phyloP scores from a whole-genome alignment of 2,113 vertebrate genomes.

The Lampris incognitus region DNA sequence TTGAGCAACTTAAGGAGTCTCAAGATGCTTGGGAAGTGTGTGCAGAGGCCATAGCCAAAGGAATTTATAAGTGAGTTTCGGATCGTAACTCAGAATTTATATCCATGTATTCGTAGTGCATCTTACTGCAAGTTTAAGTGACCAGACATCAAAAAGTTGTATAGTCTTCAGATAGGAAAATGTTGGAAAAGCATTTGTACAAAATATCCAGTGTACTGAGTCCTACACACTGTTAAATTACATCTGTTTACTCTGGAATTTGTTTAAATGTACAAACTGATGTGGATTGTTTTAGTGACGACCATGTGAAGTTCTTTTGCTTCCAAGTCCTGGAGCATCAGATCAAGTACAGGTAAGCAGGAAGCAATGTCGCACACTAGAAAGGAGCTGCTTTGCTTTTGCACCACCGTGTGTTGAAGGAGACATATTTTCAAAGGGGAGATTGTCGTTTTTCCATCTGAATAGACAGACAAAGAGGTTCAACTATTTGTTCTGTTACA shows the following conservation, averaged over 20 bases:
- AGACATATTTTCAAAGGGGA: background rate
- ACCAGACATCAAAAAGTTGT: no score
- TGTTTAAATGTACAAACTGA: background rate
- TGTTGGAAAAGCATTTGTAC: no score
- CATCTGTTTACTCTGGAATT: background rate
- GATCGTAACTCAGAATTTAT: background rate
- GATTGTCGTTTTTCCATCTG: background rate
- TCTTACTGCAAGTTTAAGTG: no score
- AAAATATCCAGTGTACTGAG: no score
- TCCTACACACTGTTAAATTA: background rate
- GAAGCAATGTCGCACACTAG: background rate
- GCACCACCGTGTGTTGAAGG: background rate
- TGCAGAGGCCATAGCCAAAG: conserved; percentile 92
- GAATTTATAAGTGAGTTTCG: conserved; percentile 90
- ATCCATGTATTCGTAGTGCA: background rate
- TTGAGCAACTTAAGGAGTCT: conserved; percentile 97
- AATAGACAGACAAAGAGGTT: background rate
- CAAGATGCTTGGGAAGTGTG: conserved; percentile 97
- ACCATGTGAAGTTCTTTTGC: conserved; percentile 99
- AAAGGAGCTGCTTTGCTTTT: background rate
- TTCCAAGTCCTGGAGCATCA: conserved; percentile 99
- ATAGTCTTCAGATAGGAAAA: no score
- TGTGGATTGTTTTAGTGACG: conserved; percentile 85
- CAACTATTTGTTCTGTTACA: conserved; percentile 71
- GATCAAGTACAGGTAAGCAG: conserved; percentile 94